Base-by-base conservation (phyloP, 2,113 vertebrate genomes). In the Axis porcinus region DNA sequence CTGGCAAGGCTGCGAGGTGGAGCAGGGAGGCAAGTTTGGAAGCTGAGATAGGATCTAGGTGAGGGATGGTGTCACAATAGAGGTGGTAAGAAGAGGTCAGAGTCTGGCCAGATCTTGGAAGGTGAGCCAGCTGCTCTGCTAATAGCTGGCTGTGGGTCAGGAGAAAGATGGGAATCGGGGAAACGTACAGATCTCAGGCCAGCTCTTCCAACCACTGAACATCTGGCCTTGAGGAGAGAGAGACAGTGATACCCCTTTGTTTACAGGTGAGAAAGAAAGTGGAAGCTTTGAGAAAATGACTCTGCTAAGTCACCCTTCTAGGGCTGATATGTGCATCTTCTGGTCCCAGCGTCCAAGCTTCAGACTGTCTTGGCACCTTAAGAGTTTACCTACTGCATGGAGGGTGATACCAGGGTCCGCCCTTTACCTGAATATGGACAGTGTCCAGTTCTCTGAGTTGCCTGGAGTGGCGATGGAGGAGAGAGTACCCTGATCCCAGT, bases 131-230 rank as follows among this genome's bases (percentile, higher is more conserved):
- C 50, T 23, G 70, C 57, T 52, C 64, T 15, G 19, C 94, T 81
- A 2, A 3, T n/a, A 52, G 5, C 52, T 19, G 45, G 33, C 11
- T 79, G 7, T 45, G 57, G 79, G 36, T 43, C 9, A 0, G 3
- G 36, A 28, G 67, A 57, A 76, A 60, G 23, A 50, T 14, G 58
- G 15, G 67, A 23, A 6, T 27, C 0, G 3, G 57, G 88, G 36
- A 84, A 62, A 36, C 1, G 7, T 4, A 23, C 8, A 3, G 6
- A 27, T 43, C 74, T 62, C 33, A 2, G n/a, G 28, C n/a, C 21
- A 33, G 83, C 28, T 45, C 60, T 67, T 45, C 30, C 55, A 11
- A 28, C 21, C 27, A 0, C 30, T 43, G 57, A 33, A 33, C 47
- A 0, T 67, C 54, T 43, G 28, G 13, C 79, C 25, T 78, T 15